Conservation (phyloP, 2,113 vertebrate species). For the Piaya cayana region DNA sequence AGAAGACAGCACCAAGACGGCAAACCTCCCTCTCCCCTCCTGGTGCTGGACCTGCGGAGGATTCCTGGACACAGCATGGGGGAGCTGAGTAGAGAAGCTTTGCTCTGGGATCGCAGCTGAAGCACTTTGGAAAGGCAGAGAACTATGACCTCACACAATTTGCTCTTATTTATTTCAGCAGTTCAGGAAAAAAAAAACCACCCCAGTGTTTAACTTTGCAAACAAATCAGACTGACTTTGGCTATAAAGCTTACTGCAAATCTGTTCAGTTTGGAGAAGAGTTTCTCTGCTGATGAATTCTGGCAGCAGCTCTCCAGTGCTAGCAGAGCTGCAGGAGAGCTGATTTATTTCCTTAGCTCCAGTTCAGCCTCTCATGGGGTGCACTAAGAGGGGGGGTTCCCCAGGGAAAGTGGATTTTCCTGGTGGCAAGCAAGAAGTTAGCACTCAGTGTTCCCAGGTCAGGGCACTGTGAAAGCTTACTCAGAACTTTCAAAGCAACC, state of each 20-base stretch:
- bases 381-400: neutral
- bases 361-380: neutral
- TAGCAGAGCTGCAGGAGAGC: neutral
- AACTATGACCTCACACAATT: slow-evolving; percentile 28
- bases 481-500: neutral
- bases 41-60: neutral
- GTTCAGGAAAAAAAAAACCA: slow-evolving; percentile 4
- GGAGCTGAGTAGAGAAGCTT: neutral
- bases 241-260: slow-evolving; percentile 34
- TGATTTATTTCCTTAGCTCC: neutral
- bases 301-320: neutral
- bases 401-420: neutral
- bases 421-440: neutral
- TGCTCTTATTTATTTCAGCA: slow-evolving; percentile 49
- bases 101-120: slow-evolving; percentile 51
- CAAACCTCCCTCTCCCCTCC: neutral
- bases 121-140: slow-evolving; percentile 35
- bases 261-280: slow-evolving; percentile 12
- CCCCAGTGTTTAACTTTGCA: slow-evolving; percentile 30
- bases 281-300: neutral
- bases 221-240: slow-evolving; percentile 50
- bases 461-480: neutral
- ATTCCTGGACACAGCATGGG: neutral
- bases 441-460: neutral
- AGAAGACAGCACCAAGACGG: neutral